These are phyloP conservation scores for Oceanodroma tethys DNA, from an alignment of 2,113 vertebrate genomes.

Conservation along the genomic window DNA sequence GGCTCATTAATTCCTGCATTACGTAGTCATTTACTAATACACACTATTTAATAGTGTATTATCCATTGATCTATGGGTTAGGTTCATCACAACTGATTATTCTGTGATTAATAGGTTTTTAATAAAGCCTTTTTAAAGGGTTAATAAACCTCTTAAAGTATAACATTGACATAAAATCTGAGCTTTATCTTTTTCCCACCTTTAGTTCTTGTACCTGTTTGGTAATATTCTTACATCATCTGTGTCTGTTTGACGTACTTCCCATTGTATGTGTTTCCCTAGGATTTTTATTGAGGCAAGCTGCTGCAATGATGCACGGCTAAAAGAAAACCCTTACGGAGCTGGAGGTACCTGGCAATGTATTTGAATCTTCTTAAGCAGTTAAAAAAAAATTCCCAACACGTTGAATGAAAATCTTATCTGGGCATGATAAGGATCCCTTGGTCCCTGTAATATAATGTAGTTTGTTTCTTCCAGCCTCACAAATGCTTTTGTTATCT, in stretches of 20 bases:
- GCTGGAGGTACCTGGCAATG: neutral
- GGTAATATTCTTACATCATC: neutral
- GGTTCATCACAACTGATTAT: neutral
- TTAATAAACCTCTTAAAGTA: neutral
- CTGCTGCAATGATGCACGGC: neutral
- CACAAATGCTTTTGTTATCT: constrained; percentile 65
- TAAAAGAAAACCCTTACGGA: neutral
- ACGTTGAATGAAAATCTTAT: constrained; percentile 53
- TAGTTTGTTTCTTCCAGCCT: constrained; percentile 60
- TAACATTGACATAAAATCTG: neutral
- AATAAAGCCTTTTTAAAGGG: neutral
- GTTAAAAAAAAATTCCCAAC: neutral
- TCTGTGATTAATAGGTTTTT: neutral
- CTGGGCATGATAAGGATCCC: constrained; percentile 54
- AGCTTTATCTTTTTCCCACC: neutral
- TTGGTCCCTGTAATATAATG: constrained; percentile 41
- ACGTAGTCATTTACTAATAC: neutral
- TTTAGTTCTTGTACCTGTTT: neutral
- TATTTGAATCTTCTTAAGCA: constrained; percentile 26
- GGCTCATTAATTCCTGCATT: neutral
- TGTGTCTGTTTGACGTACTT: neutral
- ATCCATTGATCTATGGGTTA: neutral
- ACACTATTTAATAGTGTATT: neutral
- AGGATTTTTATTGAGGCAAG: neutral
- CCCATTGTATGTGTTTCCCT: neutral